A percentile compares a stretch with the other conserved stretches of the same genome.
phyloP scores from a whole-genome alignment of 2,797 vertebrate genomes.

The Arnoldichthys spilopterus region DNA sequence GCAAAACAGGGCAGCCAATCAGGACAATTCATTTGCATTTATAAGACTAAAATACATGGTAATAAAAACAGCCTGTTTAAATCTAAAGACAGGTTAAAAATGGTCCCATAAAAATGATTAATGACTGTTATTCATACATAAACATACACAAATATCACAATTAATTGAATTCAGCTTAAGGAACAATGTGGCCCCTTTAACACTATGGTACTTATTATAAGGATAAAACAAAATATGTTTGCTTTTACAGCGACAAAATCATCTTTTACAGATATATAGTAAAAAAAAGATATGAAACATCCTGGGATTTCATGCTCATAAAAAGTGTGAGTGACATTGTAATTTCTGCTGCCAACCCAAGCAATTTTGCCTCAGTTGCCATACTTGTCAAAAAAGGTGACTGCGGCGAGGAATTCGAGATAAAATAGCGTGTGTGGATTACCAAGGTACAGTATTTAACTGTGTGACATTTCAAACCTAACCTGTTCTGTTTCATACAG shows the following conservation, averaged over 20 bases:
- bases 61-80: no score
- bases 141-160: not conserved
- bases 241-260: not conserved
- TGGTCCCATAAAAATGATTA: no score
- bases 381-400: not conserved
- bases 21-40: no score
- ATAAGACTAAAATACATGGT: no score
- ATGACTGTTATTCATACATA: no score
- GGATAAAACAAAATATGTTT: not conserved
- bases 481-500: not conserved
- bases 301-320: not conserved
- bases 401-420: constrained; percentile 6
- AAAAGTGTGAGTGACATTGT: constrained; percentile 10
- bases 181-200: no score
- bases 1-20: no score
- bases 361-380: constrained; percentile 14
- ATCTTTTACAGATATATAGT: not conserved
- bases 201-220: no score
- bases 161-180: no score
- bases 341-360: constrained; percentile 24
- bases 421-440: constrained; percentile 20
- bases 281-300: not conserved
- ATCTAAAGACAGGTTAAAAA: no score
- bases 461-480: constrained; percentile 35
- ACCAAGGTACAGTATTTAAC: constrained; percentile 23